Evolutionary conservation across 1,140 invertebrate genomes (phyloP).

Genomic region (Branchinecta lynchi): DNA sequence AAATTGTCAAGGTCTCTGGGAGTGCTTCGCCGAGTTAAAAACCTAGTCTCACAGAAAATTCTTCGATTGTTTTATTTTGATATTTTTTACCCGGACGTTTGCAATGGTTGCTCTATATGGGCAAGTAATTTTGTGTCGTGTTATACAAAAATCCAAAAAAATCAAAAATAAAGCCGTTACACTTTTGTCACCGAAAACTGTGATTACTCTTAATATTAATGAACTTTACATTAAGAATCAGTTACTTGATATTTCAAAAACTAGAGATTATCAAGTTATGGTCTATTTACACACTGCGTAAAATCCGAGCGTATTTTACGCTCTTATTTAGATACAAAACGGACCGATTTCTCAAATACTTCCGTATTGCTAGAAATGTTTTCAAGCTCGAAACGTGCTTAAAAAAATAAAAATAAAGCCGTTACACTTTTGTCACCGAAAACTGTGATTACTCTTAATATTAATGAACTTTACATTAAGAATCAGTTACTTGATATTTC

Average conservation of each 20-base stretch:
- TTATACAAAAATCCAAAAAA: background rate
- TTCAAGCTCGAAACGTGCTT: background rate
- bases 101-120: conserved; percentile 1
- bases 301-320: too few species aligned
- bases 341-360: too few species aligned
- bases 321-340: too few species aligned
- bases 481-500: too few species aligned
- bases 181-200: background rate
- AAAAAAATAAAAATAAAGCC: background rate
- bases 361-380: too few species aligned
- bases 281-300: too few species aligned
- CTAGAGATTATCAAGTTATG: too few species aligned
- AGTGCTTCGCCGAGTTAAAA: too few species aligned
- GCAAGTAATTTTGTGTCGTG: conserved; percentile 9
- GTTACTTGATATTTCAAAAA: too few species aligned
- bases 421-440: background rate
- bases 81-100: conserved; percentile 6
- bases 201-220: background rate
- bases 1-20: too few species aligned
- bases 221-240: conserved; percentile 4
- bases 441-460: background rate
- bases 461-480: conserved; percentile 5
- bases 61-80: background rate
- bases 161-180: background rate
- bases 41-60: conserved; percentile 2